phyloP scores from a whole-genome alignment of 2,113 vertebrate genomes.

The Cavia aperea region DNA sequence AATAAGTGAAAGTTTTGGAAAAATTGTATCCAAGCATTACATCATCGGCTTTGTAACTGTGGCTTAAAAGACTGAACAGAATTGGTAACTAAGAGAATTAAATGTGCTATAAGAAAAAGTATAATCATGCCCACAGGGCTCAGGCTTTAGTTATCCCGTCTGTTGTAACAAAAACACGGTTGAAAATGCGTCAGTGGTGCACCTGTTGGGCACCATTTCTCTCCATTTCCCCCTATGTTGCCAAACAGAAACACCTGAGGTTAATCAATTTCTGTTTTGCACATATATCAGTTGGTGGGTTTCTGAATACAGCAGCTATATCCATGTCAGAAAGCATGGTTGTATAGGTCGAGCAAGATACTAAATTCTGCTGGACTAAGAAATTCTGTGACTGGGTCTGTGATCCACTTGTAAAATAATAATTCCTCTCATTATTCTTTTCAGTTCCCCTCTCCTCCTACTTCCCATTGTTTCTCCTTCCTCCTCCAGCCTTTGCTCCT shows the following conservation, averaged over 20 bases:
- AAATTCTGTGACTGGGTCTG: background rate
- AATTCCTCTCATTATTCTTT: conserved; percentile 36
- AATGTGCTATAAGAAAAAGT: background rate
- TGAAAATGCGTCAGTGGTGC: background rate
- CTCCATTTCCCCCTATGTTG: background rate
- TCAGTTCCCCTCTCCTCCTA: background rate
- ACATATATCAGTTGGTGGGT: background rate
- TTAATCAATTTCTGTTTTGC: conserved; percentile 1
- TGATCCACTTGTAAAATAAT: conserved; percentile 16
- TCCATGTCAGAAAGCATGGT: background rate
- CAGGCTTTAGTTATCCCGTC: background rate
- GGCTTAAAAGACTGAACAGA: conserved; percentile 24
- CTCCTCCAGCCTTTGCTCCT: background rate
- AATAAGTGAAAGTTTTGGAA: background rate
- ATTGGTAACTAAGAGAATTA: conserved; percentile 33
- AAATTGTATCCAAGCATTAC: background rate
- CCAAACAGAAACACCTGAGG: conserved; percentile 47
- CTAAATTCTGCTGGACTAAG: background rate
- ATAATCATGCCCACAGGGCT: background rate
- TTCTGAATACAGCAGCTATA: background rate
- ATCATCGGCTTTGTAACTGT: background rate
- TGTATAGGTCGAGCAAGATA: background rate
- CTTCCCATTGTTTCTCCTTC: conserved; percentile 35
- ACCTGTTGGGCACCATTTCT: conserved; percentile 37
- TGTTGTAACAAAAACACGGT: conserved; percentile 32